Evolutionary conservation across 1,140 invertebrate genomes (phyloP).

Genomic region (Rhopalosiphum padi): DNA sequence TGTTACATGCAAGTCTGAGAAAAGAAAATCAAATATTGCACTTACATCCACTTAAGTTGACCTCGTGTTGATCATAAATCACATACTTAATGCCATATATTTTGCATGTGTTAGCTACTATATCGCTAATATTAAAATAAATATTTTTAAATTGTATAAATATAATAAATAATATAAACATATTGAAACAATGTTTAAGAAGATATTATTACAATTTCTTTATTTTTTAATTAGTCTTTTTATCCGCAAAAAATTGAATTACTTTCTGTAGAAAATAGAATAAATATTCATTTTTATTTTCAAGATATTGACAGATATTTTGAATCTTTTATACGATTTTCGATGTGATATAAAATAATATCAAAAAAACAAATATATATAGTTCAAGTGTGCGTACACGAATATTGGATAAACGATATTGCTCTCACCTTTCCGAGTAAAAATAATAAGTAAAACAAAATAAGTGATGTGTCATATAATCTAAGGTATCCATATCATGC

Average conservation of each 20-base stretch:
- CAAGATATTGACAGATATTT: not conserved
- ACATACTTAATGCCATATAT: no score
- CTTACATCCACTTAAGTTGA: no score
- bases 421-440: not conserved
- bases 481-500: not conserved
- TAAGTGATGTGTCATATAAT: not conserved
- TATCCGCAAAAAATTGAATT: not conserved
- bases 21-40: no score
- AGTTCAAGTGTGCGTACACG: not conserved
- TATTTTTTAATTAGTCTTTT: not conserved
- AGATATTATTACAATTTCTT: not conserved
- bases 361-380: not conserved
- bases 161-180: not conserved
- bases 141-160: not conserved
- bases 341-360: not conserved
- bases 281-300: constrained; percentile 1
- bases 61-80: no score
- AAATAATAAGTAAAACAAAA: not conserved
- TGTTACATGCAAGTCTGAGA: no score
- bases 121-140: no score
- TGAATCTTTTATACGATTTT: not conserved
- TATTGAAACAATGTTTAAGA: not conserved
- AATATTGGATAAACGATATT: not conserved
- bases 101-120: no score
- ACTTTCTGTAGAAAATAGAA: not conserved